Evolutionary conservation across 1,140 invertebrate species (phyloP).

Genomic region (Lethrus apterus): DNA sequence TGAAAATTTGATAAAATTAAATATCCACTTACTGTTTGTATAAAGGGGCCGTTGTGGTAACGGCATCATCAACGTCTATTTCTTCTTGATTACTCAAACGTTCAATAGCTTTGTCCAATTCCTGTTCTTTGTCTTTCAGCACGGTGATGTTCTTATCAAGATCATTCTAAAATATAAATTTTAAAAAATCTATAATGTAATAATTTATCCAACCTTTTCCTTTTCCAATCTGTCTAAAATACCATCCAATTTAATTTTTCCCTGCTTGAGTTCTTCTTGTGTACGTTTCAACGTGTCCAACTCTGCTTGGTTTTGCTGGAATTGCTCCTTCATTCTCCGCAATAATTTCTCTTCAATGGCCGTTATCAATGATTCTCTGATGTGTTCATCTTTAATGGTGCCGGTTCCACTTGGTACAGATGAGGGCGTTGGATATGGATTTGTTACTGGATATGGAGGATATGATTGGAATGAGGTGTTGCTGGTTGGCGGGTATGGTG

Average conservation of each 20-base stretch:
- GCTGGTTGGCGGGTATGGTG: slow-evolving; percentile 6
- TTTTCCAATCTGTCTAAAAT: slow-evolving; percentile 75
- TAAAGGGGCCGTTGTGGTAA: slow-evolving; percentile 90
- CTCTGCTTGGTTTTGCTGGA: slow-evolving; percentile 84
- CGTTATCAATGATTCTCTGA: slow-evolving; percentile 85
- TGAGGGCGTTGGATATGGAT: slow-evolving; percentile 14
- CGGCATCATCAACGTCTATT: slow-evolving; percentile 93
- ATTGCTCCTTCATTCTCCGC: slow-evolving; percentile 78
- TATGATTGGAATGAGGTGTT: slow-evolving; percentile 30
- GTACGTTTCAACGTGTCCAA: slow-evolving; percentile 84
- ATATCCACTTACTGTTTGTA: slow-evolving; percentile 76
- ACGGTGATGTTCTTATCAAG: slow-evolving; percentile 78
- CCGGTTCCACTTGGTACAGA: slow-evolving; percentile 49
- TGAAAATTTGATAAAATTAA: slow-evolving; percentile 9
- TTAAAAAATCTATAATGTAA: background rate
- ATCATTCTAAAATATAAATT: slow-evolving; percentile 46
- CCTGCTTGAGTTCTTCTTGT: slow-evolving; percentile 79
- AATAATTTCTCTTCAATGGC: slow-evolving; percentile 93
- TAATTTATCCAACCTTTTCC: slow-evolving; percentile 58
- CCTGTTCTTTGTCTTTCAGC: slow-evolving; percentile 77
- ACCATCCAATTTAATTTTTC: slow-evolving; percentile 74
- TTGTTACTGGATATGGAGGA: slow-evolving; percentile 37
- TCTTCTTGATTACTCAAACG: slow-evolving; percentile 70
- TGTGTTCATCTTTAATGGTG: slow-evolving; percentile 92
- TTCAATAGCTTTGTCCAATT: slow-evolving; percentile 74